A percentile compares a stretch with the other conserved stretches of the same genome.
phyloP scores from a whole-genome alignment of 2,888 invertebrate species.

The Plebejus melissa region DNA sequence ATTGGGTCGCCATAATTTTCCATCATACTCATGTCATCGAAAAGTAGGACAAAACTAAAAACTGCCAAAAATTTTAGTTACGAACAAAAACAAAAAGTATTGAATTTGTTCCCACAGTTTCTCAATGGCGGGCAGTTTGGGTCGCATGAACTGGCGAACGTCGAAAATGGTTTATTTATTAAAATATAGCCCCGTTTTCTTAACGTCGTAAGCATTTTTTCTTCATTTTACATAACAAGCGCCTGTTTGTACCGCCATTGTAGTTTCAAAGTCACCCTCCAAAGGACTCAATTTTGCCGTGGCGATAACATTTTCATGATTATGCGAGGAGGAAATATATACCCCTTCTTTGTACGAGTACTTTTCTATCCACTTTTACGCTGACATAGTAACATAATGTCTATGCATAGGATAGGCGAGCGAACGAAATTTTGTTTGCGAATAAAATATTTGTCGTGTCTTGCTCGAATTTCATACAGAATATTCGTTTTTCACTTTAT shows the following conservation, averaged over 20 bases:
- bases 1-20: background rate
- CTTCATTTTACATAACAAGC: slow-evolving; percentile 32
- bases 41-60: slow-evolving; percentile 7
- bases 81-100: slow-evolving; percentile 1
- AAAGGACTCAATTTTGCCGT: slow-evolving; percentile 57
- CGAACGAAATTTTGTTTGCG: slow-evolving; percentile 32
- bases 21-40: background rate
- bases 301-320: slow-evolving; percentile 60
- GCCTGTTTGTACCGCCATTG: slow-evolving; percentile 38
- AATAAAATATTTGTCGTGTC: slow-evolving; percentile 32
- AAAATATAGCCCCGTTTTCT: slow-evolving; percentile 29
- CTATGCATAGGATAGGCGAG: slow-evolving; percentile 42
- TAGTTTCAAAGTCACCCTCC: slow-evolving; percentile 51
- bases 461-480: slow-evolving; percentile 24
- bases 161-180: slow-evolving; percentile 18
- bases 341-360: slow-evolving; percentile 47
- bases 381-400: slow-evolving; percentile 41
- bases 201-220: slow-evolving; percentile 29
- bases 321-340: slow-evolving; percentile 37
- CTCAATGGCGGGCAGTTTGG: background rate
- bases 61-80: background rate
- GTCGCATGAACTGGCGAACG: slow-evolving; percentile 7
- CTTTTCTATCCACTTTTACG: slow-evolving; percentile 42
- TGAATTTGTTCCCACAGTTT: slow-evolving; percentile 11
- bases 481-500: slow-evolving; percentile 22